A percentile compares a stretch with the other conserved stretches of the same genome.
Conservation (phyloP, 2,797 vertebrate genomes). For the Pogoniulus pusillus region DNA sequence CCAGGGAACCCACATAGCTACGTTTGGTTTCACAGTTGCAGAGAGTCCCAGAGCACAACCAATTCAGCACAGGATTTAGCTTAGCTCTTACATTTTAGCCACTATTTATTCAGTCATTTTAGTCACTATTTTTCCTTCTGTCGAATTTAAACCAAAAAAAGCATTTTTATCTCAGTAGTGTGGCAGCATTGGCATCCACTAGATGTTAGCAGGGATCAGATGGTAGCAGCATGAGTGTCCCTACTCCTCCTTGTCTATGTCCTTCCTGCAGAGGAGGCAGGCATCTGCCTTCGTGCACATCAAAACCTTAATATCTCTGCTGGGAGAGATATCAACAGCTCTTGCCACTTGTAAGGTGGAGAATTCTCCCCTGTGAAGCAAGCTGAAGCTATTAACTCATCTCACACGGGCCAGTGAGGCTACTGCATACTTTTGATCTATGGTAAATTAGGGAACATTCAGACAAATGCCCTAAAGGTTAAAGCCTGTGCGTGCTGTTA, state of each 20-base stretch:
- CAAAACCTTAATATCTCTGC: background rate
- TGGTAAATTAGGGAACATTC: background rate
- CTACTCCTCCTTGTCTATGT: fast-evolving
- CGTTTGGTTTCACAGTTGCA: background rate
- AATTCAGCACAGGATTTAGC: background rate
- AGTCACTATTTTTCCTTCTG: background rate
- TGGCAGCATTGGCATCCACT: background rate
- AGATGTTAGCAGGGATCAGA: background rate
- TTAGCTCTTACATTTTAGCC: background rate
- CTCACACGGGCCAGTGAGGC: background rate
- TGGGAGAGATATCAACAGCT: background rate
- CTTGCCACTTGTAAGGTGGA: background rate
- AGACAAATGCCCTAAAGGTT: background rate
- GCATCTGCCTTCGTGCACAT: background rate
- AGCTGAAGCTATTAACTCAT: background rate
- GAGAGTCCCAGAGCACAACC: background rate
- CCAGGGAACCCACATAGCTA: background rate
- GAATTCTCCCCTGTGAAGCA: background rate
- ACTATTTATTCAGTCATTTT: background rate
- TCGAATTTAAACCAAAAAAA: background rate
- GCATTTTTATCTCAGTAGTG: background rate
- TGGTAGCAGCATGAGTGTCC: background rate
- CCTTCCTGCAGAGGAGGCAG: background rate
- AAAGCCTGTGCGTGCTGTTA: background rate
- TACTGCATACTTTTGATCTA: background rate